Conservation (phyloP, 1,140 invertebrate species). For the Grapholita molesta region DNA sequence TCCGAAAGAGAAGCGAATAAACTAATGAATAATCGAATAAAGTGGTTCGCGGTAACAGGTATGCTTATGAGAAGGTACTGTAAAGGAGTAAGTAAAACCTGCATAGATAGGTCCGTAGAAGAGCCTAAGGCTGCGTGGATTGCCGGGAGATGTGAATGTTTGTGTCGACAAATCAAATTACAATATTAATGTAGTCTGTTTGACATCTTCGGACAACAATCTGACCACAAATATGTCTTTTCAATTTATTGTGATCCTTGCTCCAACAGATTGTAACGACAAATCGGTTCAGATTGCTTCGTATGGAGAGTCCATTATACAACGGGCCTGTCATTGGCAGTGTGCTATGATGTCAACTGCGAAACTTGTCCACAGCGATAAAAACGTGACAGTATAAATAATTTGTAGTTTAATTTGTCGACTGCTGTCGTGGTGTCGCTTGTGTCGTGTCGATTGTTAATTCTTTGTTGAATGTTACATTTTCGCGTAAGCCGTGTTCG, state of each 20-base stretch:
- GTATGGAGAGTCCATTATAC: background rate
- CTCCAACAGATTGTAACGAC: background rate
- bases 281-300: background rate
- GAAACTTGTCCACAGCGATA: background rate
- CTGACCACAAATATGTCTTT: background rate
- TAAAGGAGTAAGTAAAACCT: too few relatives aligned
- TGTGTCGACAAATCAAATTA: background rate
- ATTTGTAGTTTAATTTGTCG: background rate
- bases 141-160: background rate
- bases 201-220: background rate
- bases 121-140: background rate
- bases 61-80: too few relatives aligned
- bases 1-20: too few relatives aligned
- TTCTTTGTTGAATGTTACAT: conserved; percentile 20
- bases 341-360: too few relatives aligned
- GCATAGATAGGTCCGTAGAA: background rate
- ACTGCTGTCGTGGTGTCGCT: background rate
- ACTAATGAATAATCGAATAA: too few relatives aligned
- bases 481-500: conserved; percentile 14
- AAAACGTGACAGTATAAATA: background rate
- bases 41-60: too few relatives aligned
- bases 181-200: background rate
- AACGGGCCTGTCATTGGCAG: too few relatives aligned
- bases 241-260: background rate
- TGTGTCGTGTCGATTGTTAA: background rate